These are phyloP conservation scores for Mactromeris polynyma DNA, from an alignment of 2,888 invertebrate genomes.

Conservation along the genomic window DNA sequence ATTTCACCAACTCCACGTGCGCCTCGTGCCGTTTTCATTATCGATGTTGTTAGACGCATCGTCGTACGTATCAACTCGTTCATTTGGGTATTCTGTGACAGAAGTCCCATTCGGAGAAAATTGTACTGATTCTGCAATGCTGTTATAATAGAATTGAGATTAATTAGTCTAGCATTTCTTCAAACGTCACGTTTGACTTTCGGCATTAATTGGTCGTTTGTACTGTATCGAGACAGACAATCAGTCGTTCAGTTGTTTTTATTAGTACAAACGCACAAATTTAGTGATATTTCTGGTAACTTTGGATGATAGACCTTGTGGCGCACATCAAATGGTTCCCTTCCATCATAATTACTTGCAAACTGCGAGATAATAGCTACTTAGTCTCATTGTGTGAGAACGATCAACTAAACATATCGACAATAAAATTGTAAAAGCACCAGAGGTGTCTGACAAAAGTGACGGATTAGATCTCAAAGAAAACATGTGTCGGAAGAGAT, in stretches of 20 bases:
- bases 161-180: not conserved
- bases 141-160: constrained; percentile 50
- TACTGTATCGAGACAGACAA: not conserved
- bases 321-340: not conserved
- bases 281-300: not conserved
- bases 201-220: not conserved
- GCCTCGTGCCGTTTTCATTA: constrained; percentile 73
- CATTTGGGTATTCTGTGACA: constrained; percentile 79
- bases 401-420: not conserved
- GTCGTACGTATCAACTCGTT: constrained; percentile 74
- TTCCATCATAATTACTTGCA: not conserved
- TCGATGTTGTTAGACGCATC: constrained; percentile 72
- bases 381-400: not conserved
- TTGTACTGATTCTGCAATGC: constrained; percentile 82
- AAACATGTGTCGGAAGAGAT: not conserved
- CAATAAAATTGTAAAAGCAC: not conserved
- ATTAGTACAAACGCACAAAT: not conserved
- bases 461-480: not conserved
- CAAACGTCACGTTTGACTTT: not conserved
- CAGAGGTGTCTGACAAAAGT: not conserved
- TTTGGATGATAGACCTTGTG: not conserved
- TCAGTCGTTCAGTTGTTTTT: not conserved
- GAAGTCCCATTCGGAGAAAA: constrained; percentile 79
- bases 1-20: constrained; percentile 68
- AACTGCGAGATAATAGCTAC: not conserved